Percentiles rank a stretch among this genome's conserved stretches.
Conservation (phyloP, 2,888 invertebrate genomes). For the Aplocera efformata region DNA sequence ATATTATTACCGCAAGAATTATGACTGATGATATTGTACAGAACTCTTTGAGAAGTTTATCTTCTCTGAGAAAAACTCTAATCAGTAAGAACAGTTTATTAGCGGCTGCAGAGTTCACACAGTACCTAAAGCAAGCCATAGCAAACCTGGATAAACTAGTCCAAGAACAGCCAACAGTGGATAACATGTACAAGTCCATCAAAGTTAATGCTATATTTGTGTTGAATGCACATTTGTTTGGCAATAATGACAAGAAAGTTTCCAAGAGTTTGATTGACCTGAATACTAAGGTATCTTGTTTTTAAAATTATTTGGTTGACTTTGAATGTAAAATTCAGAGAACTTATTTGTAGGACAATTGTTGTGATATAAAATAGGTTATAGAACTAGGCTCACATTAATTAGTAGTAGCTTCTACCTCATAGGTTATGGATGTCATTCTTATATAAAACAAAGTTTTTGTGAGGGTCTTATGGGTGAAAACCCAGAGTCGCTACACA, state of each 20-base stretch:
- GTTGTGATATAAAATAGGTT: no score
- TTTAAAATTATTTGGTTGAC: no score
- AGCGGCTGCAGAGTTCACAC: slow-evolving; percentile 82
- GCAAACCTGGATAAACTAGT: slow-evolving; percentile 80
- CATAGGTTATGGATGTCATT: no score
- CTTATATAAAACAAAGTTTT: no score
- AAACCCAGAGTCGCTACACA: no score
- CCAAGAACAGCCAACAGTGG: slow-evolving; percentile 73
- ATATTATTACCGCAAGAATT: slow-evolving; percentile 84
- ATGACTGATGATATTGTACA: slow-evolving; percentile 87
- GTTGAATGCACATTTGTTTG: slow-evolving; percentile 86
- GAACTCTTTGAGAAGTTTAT: slow-evolving; percentile 66
- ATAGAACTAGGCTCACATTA: no score
- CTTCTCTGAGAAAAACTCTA: slow-evolving; percentile 63
- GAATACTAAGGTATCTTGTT: slow-evolving; percentile 83
- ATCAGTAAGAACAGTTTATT: slow-evolving; percentile 66
- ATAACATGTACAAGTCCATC: slow-evolving; percentile 80
- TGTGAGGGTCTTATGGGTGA: no score
- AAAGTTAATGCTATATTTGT: slow-evolving; percentile 85
- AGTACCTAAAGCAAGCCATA: slow-evolving; percentile 83
- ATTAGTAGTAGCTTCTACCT: no score
- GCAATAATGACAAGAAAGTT: slow-evolving; percentile 87
- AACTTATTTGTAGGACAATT: no score
- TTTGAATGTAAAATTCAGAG: no score
- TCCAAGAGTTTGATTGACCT: slow-evolving; percentile 87